Evolutionary conservation across 2,797 vertebrate genomes (phyloP).

Genomic region (Fratercula arctica): DNA sequence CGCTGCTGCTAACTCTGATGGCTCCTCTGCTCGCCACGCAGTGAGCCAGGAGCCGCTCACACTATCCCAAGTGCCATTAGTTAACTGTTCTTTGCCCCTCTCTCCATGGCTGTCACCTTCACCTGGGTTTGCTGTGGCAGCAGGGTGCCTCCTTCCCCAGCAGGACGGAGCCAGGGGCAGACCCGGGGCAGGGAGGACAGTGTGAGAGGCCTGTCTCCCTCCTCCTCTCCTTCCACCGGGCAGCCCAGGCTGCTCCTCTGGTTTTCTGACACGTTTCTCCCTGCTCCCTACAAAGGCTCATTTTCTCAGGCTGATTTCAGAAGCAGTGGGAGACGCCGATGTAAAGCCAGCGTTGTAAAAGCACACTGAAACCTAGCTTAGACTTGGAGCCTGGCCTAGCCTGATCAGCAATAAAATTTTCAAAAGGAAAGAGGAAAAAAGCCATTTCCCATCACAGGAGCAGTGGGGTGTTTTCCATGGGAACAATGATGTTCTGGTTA

Average conservation of each 20-base stretch:
- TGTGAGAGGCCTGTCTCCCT: background rate
- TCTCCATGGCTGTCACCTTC: background rate
- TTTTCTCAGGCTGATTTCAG: slow-evolving; percentile 61
- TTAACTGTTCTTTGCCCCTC: background rate
- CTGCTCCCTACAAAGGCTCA: slow-evolving; percentile 29
- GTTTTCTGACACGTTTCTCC: slow-evolving; percentile 28
- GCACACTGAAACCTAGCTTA: slow-evolving; percentile 55
- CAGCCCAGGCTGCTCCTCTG: background rate
- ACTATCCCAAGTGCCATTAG: background rate
- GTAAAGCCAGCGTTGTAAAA: slow-evolving; percentile 51
- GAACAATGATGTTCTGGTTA: slow-evolving; percentile 69
- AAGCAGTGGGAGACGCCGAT: slow-evolving; percentile 54
- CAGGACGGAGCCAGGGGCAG: background rate
- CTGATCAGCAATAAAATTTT: slow-evolving; percentile 70
- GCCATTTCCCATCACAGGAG: slow-evolving; percentile 65
- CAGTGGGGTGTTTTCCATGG: slow-evolving; percentile 69
- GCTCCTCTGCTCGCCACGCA: background rate
- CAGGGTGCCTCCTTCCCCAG: background rate
- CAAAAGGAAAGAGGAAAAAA: slow-evolving; percentile 62
- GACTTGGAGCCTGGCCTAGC: slow-evolving; percentile 60
- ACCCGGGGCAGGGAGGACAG: background rate
- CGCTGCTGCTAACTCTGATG: background rate
- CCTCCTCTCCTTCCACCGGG: background rate
- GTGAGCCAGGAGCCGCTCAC: background rate
- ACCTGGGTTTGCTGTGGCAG: background rate